Base-by-base conservation (phyloP, 2,888 invertebrate genomes). In the Autographa gamma region DNA sequence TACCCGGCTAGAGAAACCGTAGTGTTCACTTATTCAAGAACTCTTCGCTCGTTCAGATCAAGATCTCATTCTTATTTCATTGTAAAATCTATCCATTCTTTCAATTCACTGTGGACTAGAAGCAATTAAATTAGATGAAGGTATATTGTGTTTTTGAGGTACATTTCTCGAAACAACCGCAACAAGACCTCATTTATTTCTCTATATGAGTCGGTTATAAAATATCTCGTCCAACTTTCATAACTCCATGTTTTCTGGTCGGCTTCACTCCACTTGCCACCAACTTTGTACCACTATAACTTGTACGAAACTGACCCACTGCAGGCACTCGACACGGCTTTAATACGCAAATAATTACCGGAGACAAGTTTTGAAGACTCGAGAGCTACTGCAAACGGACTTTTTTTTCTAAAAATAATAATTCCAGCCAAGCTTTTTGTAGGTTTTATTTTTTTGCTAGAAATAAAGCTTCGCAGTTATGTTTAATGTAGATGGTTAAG, bases 261-360 rank as follows among this genome's bases (percentile, higher is more conserved):
- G 65, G 60, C 67, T 66, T 65, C 79, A 59, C 75, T 68, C 75
- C 77, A 80, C 83, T 85, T 81, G 81, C 66, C 71, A 70, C 80
- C 79, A 84, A 86, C 84, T 85, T 85, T 19, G 76, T 71, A 75
- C 76, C 82, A 79, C 80, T 82, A 80, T 73, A 82, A 84, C 83
- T 77, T 82, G 66, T 60, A 67, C 73, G 66, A 63, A 75, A 83
- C 84, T 90, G 89, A 89, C 89, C 89, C 85, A 87, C 81, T 86
- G 84, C 83, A 81, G 79, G 74, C 75, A 73, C 80, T 77, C 79
- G 76, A 83, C 75, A 81, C 80, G 71, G 84, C 84, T 84, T 86
- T 84, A 83, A 84, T 86, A 86, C 85, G 86, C 87, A 88, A 90
- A 89, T 88, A 86, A 90, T 89, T 88, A 87, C 83, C 80, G 80